A percentile compares a stretch with the other conserved stretches of the same genome.
phyloP scores from a whole-genome alignment of 2,888 invertebrate genomes.

The Acanthosepion pharaonis region DNA sequence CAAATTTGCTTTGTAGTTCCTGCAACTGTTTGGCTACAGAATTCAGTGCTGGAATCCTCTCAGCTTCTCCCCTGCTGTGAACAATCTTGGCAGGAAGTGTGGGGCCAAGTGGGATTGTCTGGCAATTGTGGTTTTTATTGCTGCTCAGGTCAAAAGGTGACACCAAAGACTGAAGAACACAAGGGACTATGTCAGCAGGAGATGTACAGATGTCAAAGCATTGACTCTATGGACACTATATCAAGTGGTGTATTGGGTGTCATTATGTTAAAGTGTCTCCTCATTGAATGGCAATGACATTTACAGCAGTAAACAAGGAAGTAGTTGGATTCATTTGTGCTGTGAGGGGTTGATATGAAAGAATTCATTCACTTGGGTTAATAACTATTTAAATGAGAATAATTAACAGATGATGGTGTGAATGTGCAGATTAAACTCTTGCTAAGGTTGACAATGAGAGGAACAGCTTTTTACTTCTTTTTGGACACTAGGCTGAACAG shows the following conservation, averaged over 20 bases:
- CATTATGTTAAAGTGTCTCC: background rate
- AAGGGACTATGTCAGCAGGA: slow-evolving; percentile 20
- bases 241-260: slow-evolving; percentile 14
- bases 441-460: no score
- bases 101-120: slow-evolving; percentile 4
- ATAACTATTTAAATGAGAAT: no score
- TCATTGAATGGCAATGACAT: background rate
- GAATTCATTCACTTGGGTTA: background rate
- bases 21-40: background rate
- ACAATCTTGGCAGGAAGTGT: background rate
- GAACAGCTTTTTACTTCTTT: no score
- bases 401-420: no score
- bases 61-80: background rate
- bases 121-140: background rate
- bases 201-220: background rate
- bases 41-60: background rate
- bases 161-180: slow-evolving; percentile 33
- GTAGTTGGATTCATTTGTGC: background rate
- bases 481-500: no score
- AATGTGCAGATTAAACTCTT: no score
- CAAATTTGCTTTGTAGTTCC: slow-evolving; percentile 14
- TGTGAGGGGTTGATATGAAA: background rate
- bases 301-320: slow-evolving; percentile 11
- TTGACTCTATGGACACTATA: slow-evolving; percentile 21
- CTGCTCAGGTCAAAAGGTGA: background rate